Evolutionary conservation across 1,140 invertebrate species (phyloP), one percentile per base, ranked within the genome.

Genomic region (Acarapis woodi): DNA sequence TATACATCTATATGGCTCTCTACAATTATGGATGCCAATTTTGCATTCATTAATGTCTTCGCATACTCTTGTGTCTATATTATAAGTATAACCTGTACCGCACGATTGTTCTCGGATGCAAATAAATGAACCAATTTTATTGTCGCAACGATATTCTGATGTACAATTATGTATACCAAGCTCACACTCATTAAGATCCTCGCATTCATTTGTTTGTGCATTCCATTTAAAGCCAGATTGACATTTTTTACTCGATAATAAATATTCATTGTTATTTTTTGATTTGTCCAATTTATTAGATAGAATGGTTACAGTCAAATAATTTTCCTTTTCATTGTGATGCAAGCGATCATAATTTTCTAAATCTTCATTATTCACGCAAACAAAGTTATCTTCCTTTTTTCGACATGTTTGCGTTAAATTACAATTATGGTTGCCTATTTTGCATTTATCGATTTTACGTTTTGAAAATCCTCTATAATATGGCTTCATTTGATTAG

Each of bases 51-150:
- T 74, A 45, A 90, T 72, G 54, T 94, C 87, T 77, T 47, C 21
- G 53, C 48, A 40, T 19, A 18, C 10, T 18, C 78, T 71, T 3
- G 72, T 75, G 8, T 69, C 65, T 5, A 73, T 70, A 50, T 94
- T 87, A 3, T 94, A 54, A 0, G 82, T 87, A 49, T 96, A 96
- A 1, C 90, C 88, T 0, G 85, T 96, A 1, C 88, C 88, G 55
- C 88, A 96, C 1, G 74, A 71, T 16, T 73, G 63, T 20, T 71
- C 71, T 28, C 77, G 52, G 12, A 79, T 68, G 51, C 83, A 88
- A 12, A 68, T 62, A 50, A 66, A 87, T 8, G 76, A 78, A 2
- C 80, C 80, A 16, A 79, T 61, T 0, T 74, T 82, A 49, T 88
- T 88, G 51, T 85, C 77, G 51, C 80, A 88, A 22, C 78, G 55